phyloP scores from a whole-genome alignment of 1,140 invertebrate species.

The Pemphigus obesinymphae region DNA sequence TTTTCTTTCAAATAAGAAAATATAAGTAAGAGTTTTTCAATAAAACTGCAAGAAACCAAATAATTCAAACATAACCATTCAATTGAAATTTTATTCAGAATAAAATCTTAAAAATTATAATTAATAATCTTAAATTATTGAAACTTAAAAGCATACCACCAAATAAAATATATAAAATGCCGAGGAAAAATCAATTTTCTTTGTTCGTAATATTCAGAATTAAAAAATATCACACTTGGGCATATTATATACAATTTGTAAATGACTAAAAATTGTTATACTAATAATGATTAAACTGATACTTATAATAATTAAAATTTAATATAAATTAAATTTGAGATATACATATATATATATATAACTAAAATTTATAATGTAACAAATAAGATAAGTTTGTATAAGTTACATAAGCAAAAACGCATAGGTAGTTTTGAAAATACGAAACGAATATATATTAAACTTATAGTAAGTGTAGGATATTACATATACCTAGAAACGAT shows the following conservation, averaged over 20 bases:
- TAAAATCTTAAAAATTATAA: background rate
- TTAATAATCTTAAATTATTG: too few relatives aligned
- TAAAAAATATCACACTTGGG: background rate
- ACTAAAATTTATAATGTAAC: background rate
- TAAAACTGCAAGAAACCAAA: background rate
- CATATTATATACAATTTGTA: background rate
- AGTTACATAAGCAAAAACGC: background rate
- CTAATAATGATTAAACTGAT: background rate
- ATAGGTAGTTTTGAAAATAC: constrained; percentile 12
- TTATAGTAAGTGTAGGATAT: background rate
- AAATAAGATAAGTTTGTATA: background rate
- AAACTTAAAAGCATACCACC: background rate
- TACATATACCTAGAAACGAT: background rate
- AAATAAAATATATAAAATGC: background rate
- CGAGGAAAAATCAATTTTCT: background rate
- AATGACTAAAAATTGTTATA: background rate
- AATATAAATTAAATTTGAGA: background rate
- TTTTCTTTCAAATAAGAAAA: too few relatives aligned
- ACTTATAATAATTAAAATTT: background rate
- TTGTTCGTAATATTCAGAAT: background rate
- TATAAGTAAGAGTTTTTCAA: background rate
- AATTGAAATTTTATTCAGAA: too few relatives aligned
- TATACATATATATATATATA: background rate
- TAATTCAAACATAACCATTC: too few relatives aligned
- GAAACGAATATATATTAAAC: constrained; percentile 13